A percentile compares a stretch with the other conserved stretches of the same genome.
These are phyloP conservation scores for Beris chalybata DNA, from an alignment of 2,888 invertebrate species.

Conservation along the genomic window DNA sequence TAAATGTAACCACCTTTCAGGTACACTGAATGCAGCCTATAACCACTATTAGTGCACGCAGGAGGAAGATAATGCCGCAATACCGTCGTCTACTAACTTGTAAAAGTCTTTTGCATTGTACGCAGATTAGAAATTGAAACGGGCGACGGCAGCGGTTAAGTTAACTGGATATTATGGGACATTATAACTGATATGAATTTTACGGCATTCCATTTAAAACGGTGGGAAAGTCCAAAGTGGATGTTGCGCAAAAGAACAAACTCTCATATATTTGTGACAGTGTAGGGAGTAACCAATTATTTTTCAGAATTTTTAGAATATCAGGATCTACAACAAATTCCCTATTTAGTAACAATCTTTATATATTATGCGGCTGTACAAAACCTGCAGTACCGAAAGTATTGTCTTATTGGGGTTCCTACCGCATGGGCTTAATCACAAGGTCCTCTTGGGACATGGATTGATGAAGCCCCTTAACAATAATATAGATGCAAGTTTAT, in stretches of 20 bases:
- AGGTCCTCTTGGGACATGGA: too few species aligned
- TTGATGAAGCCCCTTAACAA: too few species aligned
- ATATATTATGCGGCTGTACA: too few species aligned
- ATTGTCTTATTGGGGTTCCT: too few species aligned
- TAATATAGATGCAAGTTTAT: too few species aligned
- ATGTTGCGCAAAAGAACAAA: not conserved
- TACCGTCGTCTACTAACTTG: constrained; percentile 14
- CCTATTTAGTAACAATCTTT: too few species aligned
- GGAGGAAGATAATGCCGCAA: constrained; percentile 23
- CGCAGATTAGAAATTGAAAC: constrained; percentile 30
- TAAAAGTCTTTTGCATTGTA: constrained; percentile 22
- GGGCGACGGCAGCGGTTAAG: constrained; percentile 22
- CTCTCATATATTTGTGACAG: too few species aligned
- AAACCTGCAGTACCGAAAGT: too few species aligned
- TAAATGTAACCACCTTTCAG: constrained; percentile 26
- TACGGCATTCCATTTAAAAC: constrained; percentile 7
- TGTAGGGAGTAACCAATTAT: too few species aligned
- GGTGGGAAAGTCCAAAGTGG: constrained; percentile 6
- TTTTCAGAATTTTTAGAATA: too few species aligned
- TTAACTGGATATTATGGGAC: constrained; percentile 26
- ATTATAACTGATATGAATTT: constrained; percentile 9
- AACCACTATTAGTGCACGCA: constrained; percentile 15
- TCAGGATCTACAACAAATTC: too few species aligned
- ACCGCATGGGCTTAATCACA: too few species aligned
- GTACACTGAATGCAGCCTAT: constrained; percentile 16